phyloP scores from a whole-genome alignment of 2,888 invertebrate species.

The Chirona hameri region DNA sequence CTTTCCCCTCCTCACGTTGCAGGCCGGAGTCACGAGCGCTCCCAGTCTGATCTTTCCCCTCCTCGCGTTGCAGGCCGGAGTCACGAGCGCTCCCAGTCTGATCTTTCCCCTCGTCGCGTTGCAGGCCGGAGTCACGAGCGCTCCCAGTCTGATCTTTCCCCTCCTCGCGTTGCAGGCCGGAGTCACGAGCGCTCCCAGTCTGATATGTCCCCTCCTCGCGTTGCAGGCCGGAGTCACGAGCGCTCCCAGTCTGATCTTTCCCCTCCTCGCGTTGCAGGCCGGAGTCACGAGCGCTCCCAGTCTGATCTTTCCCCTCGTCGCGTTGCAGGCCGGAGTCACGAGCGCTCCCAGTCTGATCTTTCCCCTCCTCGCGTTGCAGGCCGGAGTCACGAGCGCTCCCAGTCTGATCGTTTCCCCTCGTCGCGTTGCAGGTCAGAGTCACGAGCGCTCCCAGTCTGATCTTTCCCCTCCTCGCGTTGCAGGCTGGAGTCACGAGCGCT shows the following conservation, averaged over 20 bases:
- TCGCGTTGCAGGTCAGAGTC: slow-evolving; percentile 45
- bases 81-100: slow-evolving; percentile 85
- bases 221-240: slow-evolving; percentile 57
- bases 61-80: slow-evolving; percentile 32
- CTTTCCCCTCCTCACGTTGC: not conserved
- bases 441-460: slow-evolving; percentile 87
- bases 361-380: slow-evolving; percentile 25
- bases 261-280: slow-evolving; percentile 30
- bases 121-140: slow-evolving; percentile 61
- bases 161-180: slow-evolving; percentile 30
- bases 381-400: slow-evolving; percentile 70
- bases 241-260: slow-evolving; percentile 74
- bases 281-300: slow-evolving; percentile 74
- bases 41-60: slow-evolving; percentile 66
- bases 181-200: slow-evolving; percentile 81
- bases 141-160: slow-evolving; percentile 69
- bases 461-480: not conserved
- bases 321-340: slow-evolving; percentile 53
- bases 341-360: slow-evolving; percentile 79
- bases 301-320: slow-evolving; percentile 56
- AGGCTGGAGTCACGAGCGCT: slow-evolving; percentile 64
- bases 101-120: slow-evolving; percentile 44
- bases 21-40: slow-evolving; percentile 64
- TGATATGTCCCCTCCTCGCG: slow-evolving; percentile 56
- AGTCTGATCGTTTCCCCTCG: slow-evolving; percentile 61